Evolutionary conservation across 2,797 vertebrate genomes (phyloP).

Genomic region (Glossophaga mutica): DNA sequence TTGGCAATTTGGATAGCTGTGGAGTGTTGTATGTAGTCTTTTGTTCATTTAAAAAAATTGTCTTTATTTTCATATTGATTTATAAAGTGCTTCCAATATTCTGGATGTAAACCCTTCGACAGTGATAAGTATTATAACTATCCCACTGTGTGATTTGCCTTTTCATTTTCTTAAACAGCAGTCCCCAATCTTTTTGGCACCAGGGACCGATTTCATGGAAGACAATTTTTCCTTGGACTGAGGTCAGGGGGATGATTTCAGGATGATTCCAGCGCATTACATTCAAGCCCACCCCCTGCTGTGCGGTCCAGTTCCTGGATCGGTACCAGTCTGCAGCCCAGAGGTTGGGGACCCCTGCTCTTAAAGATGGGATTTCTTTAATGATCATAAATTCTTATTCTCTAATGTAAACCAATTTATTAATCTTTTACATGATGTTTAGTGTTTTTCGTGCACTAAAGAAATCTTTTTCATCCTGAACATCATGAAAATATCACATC

Average conservation of each 20-base stretch:
- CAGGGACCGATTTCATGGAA: too few relatives aligned
- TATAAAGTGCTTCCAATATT: background rate
- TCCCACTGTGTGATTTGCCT: background rate
- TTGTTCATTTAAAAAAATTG: background rate
- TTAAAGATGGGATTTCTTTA: background rate
- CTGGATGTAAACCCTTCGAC: background rate
- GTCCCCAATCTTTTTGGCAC: too few relatives aligned
- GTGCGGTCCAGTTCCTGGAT: too few relatives aligned
- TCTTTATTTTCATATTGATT: constrained; percentile 2
- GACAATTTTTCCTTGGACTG: too few relatives aligned
- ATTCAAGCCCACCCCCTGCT: too few relatives aligned
- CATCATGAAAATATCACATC: background rate
- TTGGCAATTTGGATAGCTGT: background rate
- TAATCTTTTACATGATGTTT: background rate
- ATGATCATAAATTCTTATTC: background rate
- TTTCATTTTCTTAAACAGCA: background rate
- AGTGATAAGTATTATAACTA: background rate
- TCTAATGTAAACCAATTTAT: background rate
- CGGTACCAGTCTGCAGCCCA: too few relatives aligned
- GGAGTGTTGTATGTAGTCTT: background rate
- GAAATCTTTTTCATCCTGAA: background rate
- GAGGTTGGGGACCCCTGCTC: too few relatives aligned
- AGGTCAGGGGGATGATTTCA: too few relatives aligned
- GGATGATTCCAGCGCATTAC: too few relatives aligned
- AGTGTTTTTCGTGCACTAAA: background rate